A percentile compares a stretch with the other conserved stretches of the same genome.
Evolutionary conservation across 2,113 vertebrate genomes (phyloP).

Genomic region (Vulpes lagopus): DNA sequence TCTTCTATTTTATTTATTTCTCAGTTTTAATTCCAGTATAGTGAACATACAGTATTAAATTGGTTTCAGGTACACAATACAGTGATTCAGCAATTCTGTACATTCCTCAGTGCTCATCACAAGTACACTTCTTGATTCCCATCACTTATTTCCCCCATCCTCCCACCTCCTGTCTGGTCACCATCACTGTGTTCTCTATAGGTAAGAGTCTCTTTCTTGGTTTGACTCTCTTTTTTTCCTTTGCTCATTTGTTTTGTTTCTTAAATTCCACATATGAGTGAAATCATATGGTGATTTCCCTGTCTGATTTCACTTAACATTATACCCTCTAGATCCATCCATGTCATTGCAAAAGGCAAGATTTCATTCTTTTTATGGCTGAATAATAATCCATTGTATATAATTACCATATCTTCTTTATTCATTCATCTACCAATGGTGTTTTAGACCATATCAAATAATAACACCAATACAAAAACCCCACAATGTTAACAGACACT

Average conservation of each 20-base stretch:
- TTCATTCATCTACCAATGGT: not conserved
- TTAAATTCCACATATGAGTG: not conserved
- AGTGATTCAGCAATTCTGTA: not conserved
- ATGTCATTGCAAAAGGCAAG: not conserved
- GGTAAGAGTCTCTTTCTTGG: not conserved
- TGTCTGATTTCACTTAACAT: not conserved
- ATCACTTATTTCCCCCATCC: not conserved
- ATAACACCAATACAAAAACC: too few relatives aligned
- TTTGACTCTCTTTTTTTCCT: not conserved
- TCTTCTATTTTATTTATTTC: not conserved
- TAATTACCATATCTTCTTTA: not conserved
- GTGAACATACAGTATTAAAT: not conserved
- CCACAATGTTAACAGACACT: not conserved
- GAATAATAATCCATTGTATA: not conserved
- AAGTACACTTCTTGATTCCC: not conserved
- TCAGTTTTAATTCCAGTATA: not conserved
- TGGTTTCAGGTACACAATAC: not conserved
- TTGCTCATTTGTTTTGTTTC: not conserved
- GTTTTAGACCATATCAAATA: not conserved
- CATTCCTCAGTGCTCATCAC: not conserved
- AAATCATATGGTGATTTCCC: not conserved
- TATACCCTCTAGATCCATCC: not conserved
- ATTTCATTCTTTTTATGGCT: not conserved
- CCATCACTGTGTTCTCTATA: not conserved
- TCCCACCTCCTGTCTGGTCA: not conserved